Evolutionary conservation across 2,888 invertebrate species (phyloP), one percentile per base, ranked within the genome.

Genomic region (Sinelater perroti): DNA sequence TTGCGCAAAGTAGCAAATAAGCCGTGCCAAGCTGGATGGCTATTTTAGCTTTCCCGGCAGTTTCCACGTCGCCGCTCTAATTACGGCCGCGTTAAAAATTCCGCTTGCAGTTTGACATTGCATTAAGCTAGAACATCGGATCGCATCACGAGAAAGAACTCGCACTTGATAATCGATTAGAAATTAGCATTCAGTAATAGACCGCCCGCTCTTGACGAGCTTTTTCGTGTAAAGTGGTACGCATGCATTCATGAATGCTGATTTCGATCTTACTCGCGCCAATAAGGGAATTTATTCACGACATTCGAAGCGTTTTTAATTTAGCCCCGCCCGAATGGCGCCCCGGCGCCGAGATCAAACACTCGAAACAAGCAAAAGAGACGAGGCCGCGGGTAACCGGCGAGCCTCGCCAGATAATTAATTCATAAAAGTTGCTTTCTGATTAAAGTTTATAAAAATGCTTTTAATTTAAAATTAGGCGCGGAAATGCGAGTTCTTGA

Each of bases 171-270:
- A 66, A 68, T 67, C 68, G 68, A 68, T 68, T 64, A 64, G 64
- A 66, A 67, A 68, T 68, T 68, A 66, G 68, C 68, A 68, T 68
- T 65, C 63, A 35, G 64, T 66, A 68, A 68, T 68, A 64, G 67
- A 55, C 50, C 61, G 60, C 58, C 67, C 52, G 46, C 60, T 55
- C 60, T 58, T 64, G 62, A 63, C 55, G 60, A 61, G 60, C 56
- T 61, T 61, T 56, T 64, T 58, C 42, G 33, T 63, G 60, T 50
- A 54, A 54, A 58, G 63, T 63, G 64, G 64, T 63, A 65, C 61
- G 65, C 65, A 65, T 61, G 62, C 67, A 65, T 64, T 64, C 65
- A 64, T 67, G 62, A 53, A 58, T 60, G 60, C 55, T 61, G 65
- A 65, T 67, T 67, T 63, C 58, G 58, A 58, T 65, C 63, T 58